These are phyloP conservation scores for Beaufortia kweichowensis DNA, from an alignment of 2,113 vertebrate genomes.

Conservation along the genomic window DNA sequence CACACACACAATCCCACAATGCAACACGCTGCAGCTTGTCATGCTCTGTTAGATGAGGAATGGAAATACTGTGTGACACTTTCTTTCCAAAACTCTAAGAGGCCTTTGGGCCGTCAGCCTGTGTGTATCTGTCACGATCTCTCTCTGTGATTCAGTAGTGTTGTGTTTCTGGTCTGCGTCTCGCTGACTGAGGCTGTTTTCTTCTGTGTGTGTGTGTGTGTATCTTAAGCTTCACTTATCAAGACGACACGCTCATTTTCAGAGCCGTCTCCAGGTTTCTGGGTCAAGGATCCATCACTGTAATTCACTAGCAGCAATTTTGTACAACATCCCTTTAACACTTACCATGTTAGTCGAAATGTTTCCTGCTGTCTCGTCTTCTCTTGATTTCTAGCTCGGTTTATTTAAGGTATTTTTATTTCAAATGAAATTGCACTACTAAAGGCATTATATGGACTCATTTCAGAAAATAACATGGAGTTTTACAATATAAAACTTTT, in stretches of 20 bases:
- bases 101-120: too few species aligned
- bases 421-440: too few species aligned
- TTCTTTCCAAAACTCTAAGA: background rate
- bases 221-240: constrained; percentile 69
- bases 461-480: background rate
- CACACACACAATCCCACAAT: background rate
- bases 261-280: constrained; percentile 38
- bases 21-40: constrained; percentile 8
- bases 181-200: constrained; percentile 44
- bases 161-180: constrained; percentile 36
- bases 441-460: background rate
- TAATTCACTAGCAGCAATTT: constrained; percentile 45
- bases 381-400: too few species aligned
- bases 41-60: background rate
- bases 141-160: constrained; percentile 10
- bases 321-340: constrained; percentile 56
- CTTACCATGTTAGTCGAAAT: constrained; percentile 18
- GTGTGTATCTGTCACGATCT: background rate
- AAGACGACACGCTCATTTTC: constrained; percentile 73
- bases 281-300: constrained; percentile 53
- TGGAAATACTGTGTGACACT: constrained; percentile 11
- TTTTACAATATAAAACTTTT: background rate
- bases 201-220: constrained; percentile 51
- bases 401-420: too few species aligned
- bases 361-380: background rate